Percentiles rank a stretch among this genome's conserved stretches.
Conservation (phyloP, 23 tunicate species). For the Trididemnum nubilum region DNA sequence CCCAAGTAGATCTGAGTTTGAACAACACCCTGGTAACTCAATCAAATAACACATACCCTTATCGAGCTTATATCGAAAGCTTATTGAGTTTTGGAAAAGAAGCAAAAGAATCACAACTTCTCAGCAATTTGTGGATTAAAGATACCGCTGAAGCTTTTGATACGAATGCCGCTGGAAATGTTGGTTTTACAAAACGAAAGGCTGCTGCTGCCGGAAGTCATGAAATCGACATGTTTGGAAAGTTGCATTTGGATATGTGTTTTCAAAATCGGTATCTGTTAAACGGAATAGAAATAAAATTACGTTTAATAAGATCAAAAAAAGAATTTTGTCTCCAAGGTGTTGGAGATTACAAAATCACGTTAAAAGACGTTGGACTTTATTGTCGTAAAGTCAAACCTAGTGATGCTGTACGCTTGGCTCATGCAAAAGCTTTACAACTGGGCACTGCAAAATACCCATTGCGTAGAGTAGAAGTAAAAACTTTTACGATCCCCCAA, state of each 20-base stretch:
- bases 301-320: constrained; percentile 12
- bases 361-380: constrained; percentile 10
- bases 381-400: constrained; percentile 26
- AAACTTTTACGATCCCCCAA: constrained; percentile 15
- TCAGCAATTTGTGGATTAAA: neutral
- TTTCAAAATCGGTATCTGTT: constrained; percentile 33
- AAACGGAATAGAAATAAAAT: constrained; percentile 21
- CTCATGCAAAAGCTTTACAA: constrained; percentile 30
- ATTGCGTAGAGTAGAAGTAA: constrained; percentile 6
- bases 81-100: constrained; percentile 11
- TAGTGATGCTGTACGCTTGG: constrained; percentile 14
- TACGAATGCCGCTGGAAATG: neutral
- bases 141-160: neutral
- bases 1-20: constrained; percentile 13
- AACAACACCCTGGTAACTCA: neutral
- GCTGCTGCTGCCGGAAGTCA: neutral
- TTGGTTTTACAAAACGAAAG: neutral
- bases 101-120: constrained; percentile 17
- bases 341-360: neutral
- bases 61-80: constrained; percentile 11
- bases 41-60: constrained; percentile 5
- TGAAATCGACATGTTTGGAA: constrained; percentile 7
- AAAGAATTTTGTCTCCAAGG: neutral
- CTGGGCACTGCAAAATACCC: constrained; percentile 29
- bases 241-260: constrained; percentile 1